A percentile compares a stretch with the other conserved stretches of the same genome.
phyloP scores from a whole-genome alignment of 2,888 invertebrate species.

The Diloba caeruleocephala region DNA sequence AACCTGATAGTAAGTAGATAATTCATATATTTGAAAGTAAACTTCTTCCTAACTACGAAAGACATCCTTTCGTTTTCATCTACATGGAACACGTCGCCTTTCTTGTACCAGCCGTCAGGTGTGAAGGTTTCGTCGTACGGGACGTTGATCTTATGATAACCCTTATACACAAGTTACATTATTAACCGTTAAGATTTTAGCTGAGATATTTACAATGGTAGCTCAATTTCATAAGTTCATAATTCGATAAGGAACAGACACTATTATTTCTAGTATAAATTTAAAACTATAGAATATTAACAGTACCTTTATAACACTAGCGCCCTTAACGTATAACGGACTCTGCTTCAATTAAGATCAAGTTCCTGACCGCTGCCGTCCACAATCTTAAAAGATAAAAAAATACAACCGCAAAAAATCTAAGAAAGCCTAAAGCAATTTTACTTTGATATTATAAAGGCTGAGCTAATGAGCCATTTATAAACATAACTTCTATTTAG shows the following conservation, averaged over 20 bases:
- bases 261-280: too few relatives aligned
- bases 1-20: too few relatives aligned
- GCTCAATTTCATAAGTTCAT: too few relatives aligned
- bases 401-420: slow-evolving; percentile 15
- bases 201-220: too few relatives aligned
- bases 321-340: slow-evolving; percentile 65
- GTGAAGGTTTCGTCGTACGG: slow-evolving; percentile 56
- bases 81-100: slow-evolving; percentile 66
- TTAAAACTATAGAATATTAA: too few relatives aligned
- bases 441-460: not conserved
- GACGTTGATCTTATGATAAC: slow-evolving; percentile 62
- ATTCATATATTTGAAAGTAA: slow-evolving; percentile 67
- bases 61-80: slow-evolving; percentile 59
- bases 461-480: slow-evolving; percentile 2
- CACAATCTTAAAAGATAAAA: slow-evolving; percentile 60
- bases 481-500: slow-evolving; percentile 1
- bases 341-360: slow-evolving; percentile 58
- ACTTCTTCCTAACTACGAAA: slow-evolving; percentile 64
- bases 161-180: slow-evolving; percentile 47
- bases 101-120: slow-evolving; percentile 67
- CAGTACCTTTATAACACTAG: slow-evolving; percentile 59
- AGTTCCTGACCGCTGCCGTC: slow-evolving; percentile 60
- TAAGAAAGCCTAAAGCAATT: slow-evolving; percentile 2
- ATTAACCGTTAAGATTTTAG: too few relatives aligned
- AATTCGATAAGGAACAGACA: too few relatives aligned